Evolutionary conservation across 2,113 vertebrate genomes (phyloP).

Genomic region (Eudyptes chrysolophus): DNA sequence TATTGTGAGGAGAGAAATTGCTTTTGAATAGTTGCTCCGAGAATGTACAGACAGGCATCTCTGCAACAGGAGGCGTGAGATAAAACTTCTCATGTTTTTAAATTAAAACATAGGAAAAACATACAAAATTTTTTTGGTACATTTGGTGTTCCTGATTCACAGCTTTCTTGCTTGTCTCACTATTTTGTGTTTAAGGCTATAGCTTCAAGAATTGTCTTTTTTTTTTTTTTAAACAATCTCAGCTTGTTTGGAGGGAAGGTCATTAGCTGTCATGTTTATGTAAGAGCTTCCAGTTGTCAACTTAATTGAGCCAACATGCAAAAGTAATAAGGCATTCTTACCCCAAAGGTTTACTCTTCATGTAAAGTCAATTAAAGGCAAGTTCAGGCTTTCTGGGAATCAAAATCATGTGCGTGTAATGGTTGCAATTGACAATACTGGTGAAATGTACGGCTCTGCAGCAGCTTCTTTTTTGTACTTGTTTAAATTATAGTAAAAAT

Average conservation of each 20-base stretch:
- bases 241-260: background rate
- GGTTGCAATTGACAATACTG: background rate
- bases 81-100: no score
- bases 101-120: background rate
- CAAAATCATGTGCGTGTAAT: background rate
- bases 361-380: background rate
- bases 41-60: background rate
- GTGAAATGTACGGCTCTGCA: background rate
- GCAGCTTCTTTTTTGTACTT: background rate
- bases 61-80: background rate
- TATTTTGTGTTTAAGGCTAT: background rate
- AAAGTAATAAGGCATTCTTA: background rate
- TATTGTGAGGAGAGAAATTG: background rate
- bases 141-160: background rate
- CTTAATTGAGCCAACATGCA: background rate
- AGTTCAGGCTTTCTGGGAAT: background rate
- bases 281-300: background rate
- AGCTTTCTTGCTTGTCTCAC: background rate
- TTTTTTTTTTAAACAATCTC: background rate
- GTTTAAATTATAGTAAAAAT: background rate
- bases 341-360: background rate
- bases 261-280: background rate
- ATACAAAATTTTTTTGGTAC: background rate
- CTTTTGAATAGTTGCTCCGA: background rate
- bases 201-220: background rate